Percentiles rank a stretch among this genome's conserved stretches.
Conservation (phyloP, 2,888 invertebrate genomes). For the Parnassius mnemosyne region DNA sequence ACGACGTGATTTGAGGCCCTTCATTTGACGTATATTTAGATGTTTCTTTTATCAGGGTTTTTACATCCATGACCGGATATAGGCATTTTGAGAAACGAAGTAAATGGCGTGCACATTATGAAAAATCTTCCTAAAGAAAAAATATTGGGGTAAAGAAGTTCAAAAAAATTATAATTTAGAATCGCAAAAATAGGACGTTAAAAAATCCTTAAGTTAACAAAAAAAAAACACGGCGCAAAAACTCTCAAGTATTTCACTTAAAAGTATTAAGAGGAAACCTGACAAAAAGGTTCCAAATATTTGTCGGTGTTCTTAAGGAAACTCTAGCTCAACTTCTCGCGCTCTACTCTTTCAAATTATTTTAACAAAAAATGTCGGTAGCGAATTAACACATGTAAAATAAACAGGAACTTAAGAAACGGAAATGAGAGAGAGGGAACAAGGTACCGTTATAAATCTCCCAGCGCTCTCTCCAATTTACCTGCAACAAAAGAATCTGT, state of each 20-base stretch:
- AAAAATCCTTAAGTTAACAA: too few species aligned
- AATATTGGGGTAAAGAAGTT: too few species aligned
- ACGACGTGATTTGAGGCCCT: too few species aligned
- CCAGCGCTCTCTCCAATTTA: conserved; percentile 4
- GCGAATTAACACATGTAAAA: conserved; percentile 1
- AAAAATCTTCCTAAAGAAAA: too few species aligned
- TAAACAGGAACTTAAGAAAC: background rate
- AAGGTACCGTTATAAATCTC: conserved; percentile 11
- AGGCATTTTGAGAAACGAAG: too few species aligned
- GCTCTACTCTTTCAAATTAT: background rate
- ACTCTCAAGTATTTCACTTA: background rate
- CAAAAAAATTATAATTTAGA: too few species aligned
- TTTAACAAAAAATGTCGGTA: background rate
- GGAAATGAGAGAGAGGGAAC: background rate
- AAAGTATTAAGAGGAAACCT: background rate
- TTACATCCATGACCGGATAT: too few species aligned
- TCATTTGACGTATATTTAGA: too few species aligned
- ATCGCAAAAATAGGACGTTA: too few species aligned
- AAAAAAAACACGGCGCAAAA: too few species aligned
- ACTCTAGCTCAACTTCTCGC: conserved; percentile 4
- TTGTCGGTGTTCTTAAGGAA: background rate
- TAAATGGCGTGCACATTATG: too few species aligned
- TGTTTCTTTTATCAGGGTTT: too few species aligned
- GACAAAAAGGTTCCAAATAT: background rate
- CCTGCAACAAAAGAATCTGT: conserved; percentile 21